Evolutionary conservation across 2,797 vertebrate species (phyloP).

Genomic region (Acropternis orthonyx): DNA sequence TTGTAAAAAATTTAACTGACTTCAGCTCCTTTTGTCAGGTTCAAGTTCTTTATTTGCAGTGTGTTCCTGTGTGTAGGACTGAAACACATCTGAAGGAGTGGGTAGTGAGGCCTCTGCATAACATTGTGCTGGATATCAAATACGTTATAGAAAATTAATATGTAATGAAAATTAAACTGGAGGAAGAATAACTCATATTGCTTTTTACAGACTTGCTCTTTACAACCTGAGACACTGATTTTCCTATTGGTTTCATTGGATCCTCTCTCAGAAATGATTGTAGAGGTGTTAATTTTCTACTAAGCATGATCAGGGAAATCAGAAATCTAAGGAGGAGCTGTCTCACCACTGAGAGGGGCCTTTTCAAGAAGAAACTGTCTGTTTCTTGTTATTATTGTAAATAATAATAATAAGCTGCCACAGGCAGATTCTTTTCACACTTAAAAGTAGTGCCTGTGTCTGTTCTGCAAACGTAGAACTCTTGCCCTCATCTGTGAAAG

Average conservation of each 20-base stretch:
- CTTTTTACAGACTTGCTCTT: background rate
- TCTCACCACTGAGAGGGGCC: too few relatives aligned
- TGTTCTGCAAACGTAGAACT: background rate
- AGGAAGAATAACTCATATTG: background rate
- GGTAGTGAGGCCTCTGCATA: background rate
- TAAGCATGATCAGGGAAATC: background rate
- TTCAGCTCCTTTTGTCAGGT: background rate
- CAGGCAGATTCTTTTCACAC: background rate
- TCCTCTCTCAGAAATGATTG: background rate
- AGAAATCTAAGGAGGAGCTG: background rate
- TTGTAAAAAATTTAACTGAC: background rate
- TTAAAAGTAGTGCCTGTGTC: background rate
- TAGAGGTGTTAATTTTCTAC: background rate
- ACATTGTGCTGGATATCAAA: background rate
- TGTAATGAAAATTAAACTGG: background rate
- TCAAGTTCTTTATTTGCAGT: background rate
- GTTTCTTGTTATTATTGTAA: background rate
- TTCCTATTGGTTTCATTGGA: background rate
- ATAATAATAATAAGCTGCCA: too few relatives aligned
- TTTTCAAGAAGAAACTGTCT: background rate
- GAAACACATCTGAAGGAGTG: background rate
- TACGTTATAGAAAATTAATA: slow-evolving; percentile 8
- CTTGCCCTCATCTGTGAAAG: background rate
- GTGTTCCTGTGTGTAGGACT: background rate
- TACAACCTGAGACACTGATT: background rate